A percentile compares a stretch with the other conserved stretches of the same genome.
Evolutionary conservation across 2,113 vertebrate species (phyloP).

Genomic region (Macrotus californicus): DNA sequence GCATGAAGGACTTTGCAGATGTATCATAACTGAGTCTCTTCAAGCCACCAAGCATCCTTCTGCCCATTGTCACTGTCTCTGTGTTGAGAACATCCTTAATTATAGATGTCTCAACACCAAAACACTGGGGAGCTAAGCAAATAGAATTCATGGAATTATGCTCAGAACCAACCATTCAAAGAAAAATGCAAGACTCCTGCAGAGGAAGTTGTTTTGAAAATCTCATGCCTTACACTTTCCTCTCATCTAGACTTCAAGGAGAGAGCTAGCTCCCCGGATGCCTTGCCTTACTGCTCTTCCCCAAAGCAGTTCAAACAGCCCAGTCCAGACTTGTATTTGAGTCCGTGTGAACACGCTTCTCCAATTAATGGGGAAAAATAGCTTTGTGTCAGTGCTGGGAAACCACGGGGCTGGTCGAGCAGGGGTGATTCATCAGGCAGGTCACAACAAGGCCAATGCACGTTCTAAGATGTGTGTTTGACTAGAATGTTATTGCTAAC

Average conservation of each 20-base stretch:
- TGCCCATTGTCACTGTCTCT: neutral
- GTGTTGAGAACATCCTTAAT: neutral
- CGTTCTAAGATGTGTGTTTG: slow-evolving; percentile 23
- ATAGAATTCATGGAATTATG: neutral
- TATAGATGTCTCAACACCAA: neutral
- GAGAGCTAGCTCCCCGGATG: neutral
- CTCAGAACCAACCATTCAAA: neutral
- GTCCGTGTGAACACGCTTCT: neutral
- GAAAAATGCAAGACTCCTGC: neutral
- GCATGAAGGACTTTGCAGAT: neutral
- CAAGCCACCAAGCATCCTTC: neutral
- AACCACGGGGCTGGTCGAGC: neutral
- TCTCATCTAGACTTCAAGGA: neutral
- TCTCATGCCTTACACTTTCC: neutral
- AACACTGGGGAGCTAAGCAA: neutral
- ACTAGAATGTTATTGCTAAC: neutral
- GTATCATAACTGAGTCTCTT: neutral
- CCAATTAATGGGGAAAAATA: slow-evolving; percentile 23
- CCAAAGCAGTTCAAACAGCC: neutral
- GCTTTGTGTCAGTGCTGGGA: slow-evolving; percentile 29
- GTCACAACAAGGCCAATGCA: slow-evolving; percentile 68
- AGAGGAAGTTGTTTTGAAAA: neutral
- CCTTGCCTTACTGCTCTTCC: neutral
- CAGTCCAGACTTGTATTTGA: slow-evolving; percentile 16
- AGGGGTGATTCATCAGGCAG: slow-evolving; percentile 66